Base-by-base conservation (phyloP, 2,888 invertebrate genomes). In the Autographa gamma region DNA sequence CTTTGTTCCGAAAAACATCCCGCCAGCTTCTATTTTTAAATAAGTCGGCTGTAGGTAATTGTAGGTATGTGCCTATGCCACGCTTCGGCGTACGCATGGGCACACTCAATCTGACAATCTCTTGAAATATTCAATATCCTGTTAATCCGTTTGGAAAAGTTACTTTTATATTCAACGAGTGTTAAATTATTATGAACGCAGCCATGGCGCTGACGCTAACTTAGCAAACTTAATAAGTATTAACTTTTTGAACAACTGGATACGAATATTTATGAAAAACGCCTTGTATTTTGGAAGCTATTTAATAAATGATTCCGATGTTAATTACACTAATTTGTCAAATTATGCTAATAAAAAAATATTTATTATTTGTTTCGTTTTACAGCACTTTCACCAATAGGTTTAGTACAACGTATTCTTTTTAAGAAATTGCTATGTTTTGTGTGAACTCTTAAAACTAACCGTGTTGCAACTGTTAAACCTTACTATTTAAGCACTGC, bases 61-160 rank as follows among this genome's bases (percentile, higher is more conserved):
- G 65, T 63, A 25, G 60, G 60, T 60, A 66, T 19, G 60, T 63
- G 16, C 38, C 43, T 66, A 60, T 69, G 69, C 60, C 64, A 32
- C 52, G 69, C 69, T 54, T 62, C 38, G 66, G 66, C 63, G 63
- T 58, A 70, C 74, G 63, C 63, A 67, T 66, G 66, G 63, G 63
- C 52, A 69, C 75, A 69, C 67, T 64, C 71, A 80, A 83, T 82
- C 81, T 83, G 83, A 81, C 68, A 76, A 81, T 81, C 78, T 81
- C 71, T 68, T 85, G 71, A 77, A 83, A 85, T 80, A 85, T 85
- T 83, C 78, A 85, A 85, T 77, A 76, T 73, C 74, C 74, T 72
- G 81, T 82, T 85, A 85, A 85, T 85, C 78, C 78, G 79, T 84
- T 83, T 85, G 75, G 66, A 79, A 82, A 81, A 85, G 79, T 81